Base-by-base conservation (phyloP, 2,113 vertebrate genomes). In the Chaetodon trifascialis region DNA sequence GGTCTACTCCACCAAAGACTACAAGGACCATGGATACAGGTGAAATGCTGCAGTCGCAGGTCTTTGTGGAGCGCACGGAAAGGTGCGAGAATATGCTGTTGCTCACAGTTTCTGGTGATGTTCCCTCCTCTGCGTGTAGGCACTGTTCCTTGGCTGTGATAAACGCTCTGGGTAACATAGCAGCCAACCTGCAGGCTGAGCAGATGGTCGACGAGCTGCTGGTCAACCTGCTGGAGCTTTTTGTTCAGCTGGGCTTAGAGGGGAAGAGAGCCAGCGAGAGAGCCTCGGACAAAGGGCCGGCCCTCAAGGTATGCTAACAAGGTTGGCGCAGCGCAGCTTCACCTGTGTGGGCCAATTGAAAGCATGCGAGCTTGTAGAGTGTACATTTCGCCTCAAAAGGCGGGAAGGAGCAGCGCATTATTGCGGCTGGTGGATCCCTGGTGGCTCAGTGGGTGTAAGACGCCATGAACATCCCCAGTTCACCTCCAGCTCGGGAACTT, bases 21-120 rank as follows among this genome's bases (percentile, higher is more conserved):
- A 94, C 84, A 99, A 97, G 84, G 98, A 99, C 91, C 98, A 99
- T 4, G 98, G 98, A 82, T 99, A 99, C 90, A 97, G 98, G 98
- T 99, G 92, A 82, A 34, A 42, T 5, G 2, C 44, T 23, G 38
- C 25, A n/a, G 21, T 40, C 30, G 30, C 30, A 30, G 30, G 1
- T 47, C 14, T 47, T 38, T 17, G 4, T 23, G 25, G 21, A 42
- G 15, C n/a, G 12, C 30, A 21, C 9, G 19, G 38, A 12, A 23
- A 55, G 55, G 21, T 69, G 25, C 2, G 34, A 64, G 2, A 52
- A 38, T 64, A 34, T 23, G 8, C 25, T 51, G 4, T 64, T 21
- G 34, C 30, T 54, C 34, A 60, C 58, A n/a, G 44, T 46, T 58
- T 51, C 47, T 47, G 9, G 3, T 25, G 36, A 21, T 34, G 10